Percentiles rank a stretch among this genome's conserved stretches.
phyloP scores from a whole-genome alignment of 2,888 invertebrate species.

The Folsomia manolachei region DNA sequence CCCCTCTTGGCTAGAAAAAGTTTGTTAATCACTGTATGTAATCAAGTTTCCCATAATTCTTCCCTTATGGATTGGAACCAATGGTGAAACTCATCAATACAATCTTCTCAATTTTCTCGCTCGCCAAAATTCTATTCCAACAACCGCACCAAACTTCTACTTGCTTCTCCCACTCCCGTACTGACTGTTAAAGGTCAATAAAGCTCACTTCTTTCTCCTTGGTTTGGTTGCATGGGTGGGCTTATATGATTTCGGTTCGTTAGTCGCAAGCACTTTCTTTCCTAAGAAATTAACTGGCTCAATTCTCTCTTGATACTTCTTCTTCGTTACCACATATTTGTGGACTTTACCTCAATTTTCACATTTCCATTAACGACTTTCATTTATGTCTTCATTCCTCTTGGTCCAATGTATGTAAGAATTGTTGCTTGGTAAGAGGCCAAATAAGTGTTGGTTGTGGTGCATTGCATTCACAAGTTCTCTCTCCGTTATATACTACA shows the following conservation, averaged over 20 bases:
- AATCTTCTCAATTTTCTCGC: conserved; percentile 14
- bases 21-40: conserved; percentile 48
- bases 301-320: not conserved
- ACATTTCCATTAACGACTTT: conserved; percentile 16
- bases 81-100: conserved; percentile 44
- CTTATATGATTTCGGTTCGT: not conserved
- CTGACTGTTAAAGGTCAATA: not conserved
- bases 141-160: not conserved
- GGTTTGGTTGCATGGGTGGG: not conserved
- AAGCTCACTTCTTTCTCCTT: not conserved
- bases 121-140: no score
- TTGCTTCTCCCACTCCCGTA: not conserved
- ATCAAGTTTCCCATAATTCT: conserved; percentile 49
- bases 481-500: no score
- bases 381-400: not conserved
- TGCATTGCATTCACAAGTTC: not conserved
- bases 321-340: conserved; percentile 11
- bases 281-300: conserved; percentile 1
- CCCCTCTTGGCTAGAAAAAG: not conserved
- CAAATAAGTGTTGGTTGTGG: not conserved
- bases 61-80: conserved; percentile 40
- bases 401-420: no score
- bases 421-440: not conserved
- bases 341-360: conserved; percentile 15
- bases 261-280: not conserved